Evolutionary conservation across 92 coral and sea anemone species (phyloP).

Genomic region (Hydrozoanthus gracilis): DNA sequence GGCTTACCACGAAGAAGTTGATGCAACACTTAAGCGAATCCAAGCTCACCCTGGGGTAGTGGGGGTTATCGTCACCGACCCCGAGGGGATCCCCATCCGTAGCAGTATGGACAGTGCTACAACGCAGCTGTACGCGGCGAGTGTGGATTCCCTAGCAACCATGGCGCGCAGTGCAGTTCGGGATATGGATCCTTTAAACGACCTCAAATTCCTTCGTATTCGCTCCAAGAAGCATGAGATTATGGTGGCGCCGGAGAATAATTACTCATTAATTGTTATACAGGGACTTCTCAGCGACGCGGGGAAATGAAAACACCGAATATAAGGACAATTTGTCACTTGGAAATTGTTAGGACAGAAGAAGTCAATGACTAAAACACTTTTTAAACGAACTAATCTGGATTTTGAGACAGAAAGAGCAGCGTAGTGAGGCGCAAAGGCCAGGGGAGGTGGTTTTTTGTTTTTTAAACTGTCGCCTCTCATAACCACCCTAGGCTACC

Average conservation of each 20-base stretch:
- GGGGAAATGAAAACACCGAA: not conserved
- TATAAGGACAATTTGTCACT: too few species aligned
- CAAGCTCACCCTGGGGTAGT: constrained; percentile 80
- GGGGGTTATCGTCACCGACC: constrained; percentile 74
- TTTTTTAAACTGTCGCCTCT: too few species aligned
- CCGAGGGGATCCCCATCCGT: constrained; percentile 77
- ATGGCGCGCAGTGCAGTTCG: constrained; percentile 82
- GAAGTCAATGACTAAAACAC: too few species aligned
- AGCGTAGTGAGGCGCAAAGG: too few species aligned
- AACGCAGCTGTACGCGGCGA: constrained; percentile 74
- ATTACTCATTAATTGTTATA: constrained; percentile 73
- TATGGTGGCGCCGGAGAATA: constrained; percentile 79
- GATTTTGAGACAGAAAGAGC: too few species aligned
- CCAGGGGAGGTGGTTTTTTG: too few species aligned
- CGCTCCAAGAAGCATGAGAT: constrained; percentile 81
- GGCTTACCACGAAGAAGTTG: constrained; percentile 69
- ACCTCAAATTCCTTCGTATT: constrained; percentile 76
- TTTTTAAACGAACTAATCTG: too few species aligned
- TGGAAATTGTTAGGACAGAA: too few species aligned
- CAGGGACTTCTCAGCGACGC: constrained; percentile 37
- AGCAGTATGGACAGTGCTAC: constrained; percentile 85
- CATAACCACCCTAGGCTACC: too few species aligned
- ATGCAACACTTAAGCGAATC: constrained; percentile 73
- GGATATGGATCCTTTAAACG: constrained; percentile 83
- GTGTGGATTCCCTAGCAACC: constrained; percentile 55